Evolutionary conservation across 2,797 vertebrate genomes (phyloP).

Genomic region (Cyclopterus lumpus): DNA sequence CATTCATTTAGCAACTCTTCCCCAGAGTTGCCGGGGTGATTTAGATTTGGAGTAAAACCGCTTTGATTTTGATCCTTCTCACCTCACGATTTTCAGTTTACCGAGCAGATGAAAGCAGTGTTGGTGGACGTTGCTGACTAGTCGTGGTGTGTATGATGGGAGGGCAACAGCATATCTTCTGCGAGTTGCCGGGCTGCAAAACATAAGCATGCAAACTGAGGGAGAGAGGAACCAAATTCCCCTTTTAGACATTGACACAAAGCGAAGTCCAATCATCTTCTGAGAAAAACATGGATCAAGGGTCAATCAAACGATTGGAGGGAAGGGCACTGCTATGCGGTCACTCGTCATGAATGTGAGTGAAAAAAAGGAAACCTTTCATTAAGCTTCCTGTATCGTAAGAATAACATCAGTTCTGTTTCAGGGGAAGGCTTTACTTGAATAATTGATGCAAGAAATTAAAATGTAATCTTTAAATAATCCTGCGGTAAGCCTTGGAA

Average conservation of each 20-base stretch:
- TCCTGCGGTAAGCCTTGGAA: slow-evolving; percentile 13
- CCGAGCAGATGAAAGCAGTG: slow-evolving; percentile 15
- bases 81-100: slow-evolving; percentile 12
- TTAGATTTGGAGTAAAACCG: background rate
- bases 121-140: background rate
- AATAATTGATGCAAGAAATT: slow-evolving; percentile 42
- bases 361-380: slow-evolving; percentile 19
- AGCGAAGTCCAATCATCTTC: slow-evolving; percentile 47
- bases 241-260: slow-evolving; percentile 18
- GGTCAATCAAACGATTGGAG: slow-evolving; percentile 44
- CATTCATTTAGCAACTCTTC: background rate
- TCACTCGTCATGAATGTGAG: slow-evolving; percentile 41
- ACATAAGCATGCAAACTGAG: slow-evolving; percentile 22
- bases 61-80: slow-evolving; percentile 4
- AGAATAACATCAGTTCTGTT: slow-evolving; percentile 19
- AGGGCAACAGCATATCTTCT: slow-evolving; percentile 11
- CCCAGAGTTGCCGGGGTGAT: background rate
- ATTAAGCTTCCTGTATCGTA: slow-evolving; percentile 2
- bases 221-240: slow-evolving; percentile 20
- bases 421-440: slow-evolving; percentile 19
- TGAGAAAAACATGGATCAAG: slow-evolving; percentile 40
- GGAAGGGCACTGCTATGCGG: slow-evolving; percentile 19
- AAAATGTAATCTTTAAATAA: slow-evolving; percentile 47
- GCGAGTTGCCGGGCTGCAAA: slow-evolving; percentile 16
- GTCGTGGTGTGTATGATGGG: background rate